Conservation (phyloP, 2,888 invertebrate species). For the Ectemnius lituratus region DNA sequence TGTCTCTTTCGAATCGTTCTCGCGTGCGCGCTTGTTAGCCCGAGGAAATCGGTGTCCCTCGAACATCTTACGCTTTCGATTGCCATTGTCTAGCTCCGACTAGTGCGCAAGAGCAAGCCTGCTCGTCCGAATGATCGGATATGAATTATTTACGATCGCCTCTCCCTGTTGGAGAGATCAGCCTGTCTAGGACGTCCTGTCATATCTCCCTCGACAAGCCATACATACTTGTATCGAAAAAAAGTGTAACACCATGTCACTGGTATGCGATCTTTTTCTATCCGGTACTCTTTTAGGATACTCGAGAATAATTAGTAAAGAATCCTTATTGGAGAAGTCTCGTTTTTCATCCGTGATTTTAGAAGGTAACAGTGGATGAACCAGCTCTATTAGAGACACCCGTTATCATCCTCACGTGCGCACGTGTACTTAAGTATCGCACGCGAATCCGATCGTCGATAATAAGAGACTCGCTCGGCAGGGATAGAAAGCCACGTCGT, state of each 20-base stretch:
- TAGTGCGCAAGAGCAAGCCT: background rate
- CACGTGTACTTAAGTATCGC: constrained; percentile 59
- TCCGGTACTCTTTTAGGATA: background rate
- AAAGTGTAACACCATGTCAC: background rate
- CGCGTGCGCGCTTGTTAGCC: constrained; percentile 16
- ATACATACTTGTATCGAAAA: background rate
- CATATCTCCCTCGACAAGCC: too few relatives aligned
- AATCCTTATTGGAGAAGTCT: background rate
- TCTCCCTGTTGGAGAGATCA: background rate
- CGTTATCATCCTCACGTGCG: constrained; percentile 63
- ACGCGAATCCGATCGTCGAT: constrained; percentile 68
- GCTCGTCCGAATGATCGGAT: background rate
- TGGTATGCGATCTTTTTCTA: background rate
- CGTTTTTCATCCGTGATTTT: background rate
- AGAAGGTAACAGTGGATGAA: background rate
- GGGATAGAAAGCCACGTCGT: constrained; percentile 63
- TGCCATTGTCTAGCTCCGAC: constrained; percentile 4
- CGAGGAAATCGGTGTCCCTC: constrained; percentile 2
- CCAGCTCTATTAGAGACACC: constrained; percentile 45
- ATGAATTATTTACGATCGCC: constrained; percentile 10
- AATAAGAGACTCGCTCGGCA: constrained; percentile 61
- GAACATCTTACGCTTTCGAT: constrained; percentile 7
- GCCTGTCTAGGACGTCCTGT: background rate
- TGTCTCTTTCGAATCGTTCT: constrained; percentile 1
- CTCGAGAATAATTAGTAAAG: background rate